Percentiles rank a stretch among this genome's conserved stretches.
Evolutionary conservation across 2,888 invertebrate genomes (phyloP).

Genomic region (Drosophila gaucha): DNA sequence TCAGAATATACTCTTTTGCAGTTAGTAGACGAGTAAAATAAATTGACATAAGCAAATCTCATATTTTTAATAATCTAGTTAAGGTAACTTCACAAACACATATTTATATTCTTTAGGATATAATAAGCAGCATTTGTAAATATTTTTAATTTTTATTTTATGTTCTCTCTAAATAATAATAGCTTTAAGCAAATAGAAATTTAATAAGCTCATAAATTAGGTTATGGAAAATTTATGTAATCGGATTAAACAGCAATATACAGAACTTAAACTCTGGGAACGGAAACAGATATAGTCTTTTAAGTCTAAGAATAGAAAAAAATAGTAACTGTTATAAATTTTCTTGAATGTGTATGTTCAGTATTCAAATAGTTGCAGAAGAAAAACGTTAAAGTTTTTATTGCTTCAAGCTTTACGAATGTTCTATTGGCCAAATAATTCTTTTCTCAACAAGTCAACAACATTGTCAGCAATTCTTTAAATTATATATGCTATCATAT

Average conservation of each 20-base stretch:
- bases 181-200: no score
- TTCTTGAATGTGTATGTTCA: conserved; percentile 7
- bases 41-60: no score
- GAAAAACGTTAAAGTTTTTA: conserved; percentile 51
- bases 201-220: neutral
- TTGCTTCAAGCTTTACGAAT: conserved; percentile 59
- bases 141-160: no score
- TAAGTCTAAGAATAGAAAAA: neutral
- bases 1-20: no score
- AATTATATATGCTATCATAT: neutral
- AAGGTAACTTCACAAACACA: no score
- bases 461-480: conserved; percentile 37
- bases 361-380: conserved; percentile 33
- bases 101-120: no score
- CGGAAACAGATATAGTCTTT: neutral
- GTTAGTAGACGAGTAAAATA: no score
- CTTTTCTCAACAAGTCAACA: no score
- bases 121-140: no score
- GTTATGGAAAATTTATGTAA: neutral
- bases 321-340: conserved; percentile 6
- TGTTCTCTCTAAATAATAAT: no score
- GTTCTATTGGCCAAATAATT: conserved; percentile 51
- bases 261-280: conserved; percentile 13
- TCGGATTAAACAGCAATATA: conserved; percentile 8
- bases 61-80: no score